Base-by-base conservation (phyloP, 2,888 invertebrate genomes). In the Macrophya annulata region DNA sequence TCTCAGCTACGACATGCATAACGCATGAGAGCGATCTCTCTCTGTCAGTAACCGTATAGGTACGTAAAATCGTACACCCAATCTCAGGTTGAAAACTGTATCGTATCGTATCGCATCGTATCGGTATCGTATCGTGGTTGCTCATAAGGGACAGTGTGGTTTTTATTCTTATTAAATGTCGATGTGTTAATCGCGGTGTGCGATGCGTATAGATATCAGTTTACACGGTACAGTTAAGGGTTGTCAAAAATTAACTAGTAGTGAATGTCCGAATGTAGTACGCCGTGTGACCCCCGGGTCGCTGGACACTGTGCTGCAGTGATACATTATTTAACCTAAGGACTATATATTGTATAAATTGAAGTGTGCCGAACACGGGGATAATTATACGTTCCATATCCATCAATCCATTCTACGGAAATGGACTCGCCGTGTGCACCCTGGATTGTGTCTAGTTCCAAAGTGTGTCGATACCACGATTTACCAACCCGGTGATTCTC, bases 1-100 rank as follows among this genome's bases (percentile, higher is more conserved):
- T 94, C 94, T 94, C 94, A 94, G 92, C 92, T 93, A 93, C 93
- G 94, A 94, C 94, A 95, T 95, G 94, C 95, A 94, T 94, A 94
- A 95, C 95, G 95, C 95, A 95, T 95, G 95, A 95, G 94, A 94
- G 93, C 92, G 89, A 91, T 89, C 89, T 88, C 86, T 88, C 87
- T 88, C 87, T 87, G 87, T 89, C 89, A 83, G 86, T 55, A 88
- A 62, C 81, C 31, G 31, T 31, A 59, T 37, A 45, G 48, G 51
- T 51, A 62, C 62, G 81, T 21, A 21, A 40, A 43, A 62, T 62
- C 81, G 81, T 59, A 59, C 59, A 12, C 45, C 21, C 77, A 76
- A 37, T 43, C 81, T 12, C 21, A 81, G 81, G 43, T 81, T 81
- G n/a, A 37, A 65, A 81, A 77, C 81, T 62, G 81, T 81, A 62